Evolutionary conservation across 2,797 vertebrate species (phyloP).

Genomic region (Urosaurus nigricauda): DNA sequence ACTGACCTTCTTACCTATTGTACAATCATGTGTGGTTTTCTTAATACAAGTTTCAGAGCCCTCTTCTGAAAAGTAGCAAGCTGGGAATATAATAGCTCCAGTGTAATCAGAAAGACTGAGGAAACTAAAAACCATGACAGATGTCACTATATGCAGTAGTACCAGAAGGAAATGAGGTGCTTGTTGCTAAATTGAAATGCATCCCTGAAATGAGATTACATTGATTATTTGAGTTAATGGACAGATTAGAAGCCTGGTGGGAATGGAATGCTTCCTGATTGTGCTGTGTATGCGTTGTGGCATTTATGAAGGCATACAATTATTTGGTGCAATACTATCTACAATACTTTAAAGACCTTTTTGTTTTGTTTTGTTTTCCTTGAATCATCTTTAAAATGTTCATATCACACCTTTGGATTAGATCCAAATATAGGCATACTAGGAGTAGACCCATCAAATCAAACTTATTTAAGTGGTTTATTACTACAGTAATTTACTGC

Average conservation of each 20-base stretch:
- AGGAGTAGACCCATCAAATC: background rate
- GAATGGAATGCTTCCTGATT: background rate
- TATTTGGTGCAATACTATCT: background rate
- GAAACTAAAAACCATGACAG: background rate
- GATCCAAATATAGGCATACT: background rate
- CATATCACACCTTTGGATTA: background rate
- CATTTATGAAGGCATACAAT: background rate
- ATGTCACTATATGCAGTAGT: background rate
- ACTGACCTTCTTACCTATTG: background rate
- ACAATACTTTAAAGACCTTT: background rate
- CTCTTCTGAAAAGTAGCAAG: background rate
- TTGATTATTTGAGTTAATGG: slow-evolving; percentile 17
- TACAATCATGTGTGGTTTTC: background rate
- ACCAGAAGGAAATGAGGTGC: background rate
- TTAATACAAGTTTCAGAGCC: background rate
- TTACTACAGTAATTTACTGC: background rate
- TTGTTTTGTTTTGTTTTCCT: background rate
- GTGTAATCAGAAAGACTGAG: background rate
- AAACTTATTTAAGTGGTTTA: background rate
- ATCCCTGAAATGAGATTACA: background rate
- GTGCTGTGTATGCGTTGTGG: background rate
- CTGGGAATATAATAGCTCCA: slow-evolving; percentile 12
- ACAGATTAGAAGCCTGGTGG: background rate
- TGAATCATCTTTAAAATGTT: background rate
- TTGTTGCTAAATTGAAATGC: slow-evolving; percentile 8